Evolutionary conservation across 2,797 vertebrate genomes (phyloP).

Genomic region (Rhinichthys osculus): DNA sequence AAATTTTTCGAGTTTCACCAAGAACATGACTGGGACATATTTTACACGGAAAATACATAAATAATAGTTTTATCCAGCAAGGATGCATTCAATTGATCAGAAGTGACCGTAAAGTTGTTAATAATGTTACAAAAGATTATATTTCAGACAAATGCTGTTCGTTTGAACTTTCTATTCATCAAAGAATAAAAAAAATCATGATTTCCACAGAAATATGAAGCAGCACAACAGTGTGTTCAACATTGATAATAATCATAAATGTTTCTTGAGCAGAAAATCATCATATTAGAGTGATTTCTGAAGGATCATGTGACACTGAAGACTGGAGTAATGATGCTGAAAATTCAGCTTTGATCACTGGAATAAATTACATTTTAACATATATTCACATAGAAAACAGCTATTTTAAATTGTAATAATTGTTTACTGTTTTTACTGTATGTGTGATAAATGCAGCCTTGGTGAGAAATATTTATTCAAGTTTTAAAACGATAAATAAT

Average conservation of each 20-base stretch:
- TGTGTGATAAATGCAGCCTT: too few relatives aligned
- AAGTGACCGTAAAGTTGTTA: neutral
- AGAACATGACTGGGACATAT: neutral
- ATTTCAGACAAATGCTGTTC: too few relatives aligned
- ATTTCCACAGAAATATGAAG: neutral
- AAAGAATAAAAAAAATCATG: neutral
- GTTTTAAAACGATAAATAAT: too few relatives aligned
- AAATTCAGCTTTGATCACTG: neutral
- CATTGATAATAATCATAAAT: neutral
- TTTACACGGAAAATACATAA: neutral
- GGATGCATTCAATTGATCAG: neutral
- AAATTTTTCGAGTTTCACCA: too few relatives aligned
- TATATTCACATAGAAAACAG: too few relatives aligned
- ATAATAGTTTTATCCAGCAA: neutral
- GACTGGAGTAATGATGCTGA: neutral
- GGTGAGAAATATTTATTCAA: too few relatives aligned
- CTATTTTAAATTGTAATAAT: too few relatives aligned
- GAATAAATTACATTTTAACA: fast-evolving
- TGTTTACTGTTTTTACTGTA: too few relatives aligned
- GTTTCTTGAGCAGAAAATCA: neutral
- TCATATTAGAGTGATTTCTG: neutral
- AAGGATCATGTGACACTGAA: too few relatives aligned
- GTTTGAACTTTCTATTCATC: neutral
- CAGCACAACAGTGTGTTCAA: neutral
- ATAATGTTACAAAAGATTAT: too few relatives aligned